Evolutionary conservation across 2,113 vertebrate genomes (phyloP).

Genomic region (Sapajus apella): DNA sequence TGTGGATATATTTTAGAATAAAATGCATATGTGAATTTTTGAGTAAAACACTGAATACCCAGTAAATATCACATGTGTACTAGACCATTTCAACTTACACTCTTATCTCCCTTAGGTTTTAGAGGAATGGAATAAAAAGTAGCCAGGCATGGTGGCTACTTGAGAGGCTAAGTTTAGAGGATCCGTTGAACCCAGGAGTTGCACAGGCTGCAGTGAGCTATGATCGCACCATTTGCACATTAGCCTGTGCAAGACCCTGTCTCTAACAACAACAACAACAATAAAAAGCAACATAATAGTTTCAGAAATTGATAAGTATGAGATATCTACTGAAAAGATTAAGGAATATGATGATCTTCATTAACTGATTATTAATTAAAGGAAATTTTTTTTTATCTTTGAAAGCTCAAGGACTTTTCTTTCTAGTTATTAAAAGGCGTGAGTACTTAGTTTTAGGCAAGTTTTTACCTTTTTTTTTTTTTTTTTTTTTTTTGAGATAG

Average conservation of each 20-base stretch:
- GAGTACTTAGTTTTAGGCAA: neutral
- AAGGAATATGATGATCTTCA: neutral
- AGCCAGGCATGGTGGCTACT: too few species aligned
- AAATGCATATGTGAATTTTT: neutral
- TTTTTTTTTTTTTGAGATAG: too few species aligned
- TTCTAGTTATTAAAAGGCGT: neutral
- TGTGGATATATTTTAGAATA: neutral
- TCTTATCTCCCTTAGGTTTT: neutral
- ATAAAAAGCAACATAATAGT: neutral
- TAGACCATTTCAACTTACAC: neutral
- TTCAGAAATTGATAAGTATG: neutral
- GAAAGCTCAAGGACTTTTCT: neutral
- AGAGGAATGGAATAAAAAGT: neutral
- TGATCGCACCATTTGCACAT: too few species aligned
- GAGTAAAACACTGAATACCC: neutral
- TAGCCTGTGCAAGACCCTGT: too few species aligned
- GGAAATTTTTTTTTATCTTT: slow-evolving; percentile 6
- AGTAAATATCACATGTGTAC: neutral
- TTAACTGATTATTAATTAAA: slow-evolving; percentile 40
- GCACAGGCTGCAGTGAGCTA: too few species aligned
- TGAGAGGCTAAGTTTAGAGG: too few species aligned
- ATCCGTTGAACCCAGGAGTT: too few species aligned
- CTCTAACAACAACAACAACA: too few species aligned
- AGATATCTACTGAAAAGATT: neutral
- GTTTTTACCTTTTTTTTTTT: too few species aligned